Evolutionary conservation across 2,888 invertebrate genomes (phyloP).

Genomic region (Chymomyza caudatula): DNA sequence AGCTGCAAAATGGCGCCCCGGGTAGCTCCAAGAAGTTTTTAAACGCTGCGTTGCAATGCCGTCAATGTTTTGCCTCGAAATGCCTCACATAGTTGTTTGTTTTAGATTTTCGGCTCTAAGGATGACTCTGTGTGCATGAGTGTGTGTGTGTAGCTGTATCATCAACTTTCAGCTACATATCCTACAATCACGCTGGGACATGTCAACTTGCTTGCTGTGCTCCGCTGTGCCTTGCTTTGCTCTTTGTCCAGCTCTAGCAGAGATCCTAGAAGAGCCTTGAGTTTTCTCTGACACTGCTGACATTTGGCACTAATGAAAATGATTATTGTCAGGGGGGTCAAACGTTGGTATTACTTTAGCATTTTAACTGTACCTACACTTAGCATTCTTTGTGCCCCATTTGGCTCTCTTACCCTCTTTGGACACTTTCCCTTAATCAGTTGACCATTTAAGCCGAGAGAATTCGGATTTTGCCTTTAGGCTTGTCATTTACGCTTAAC

Average conservation of each 20-base stretch:
- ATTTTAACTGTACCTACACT: constrained; percentile 3
- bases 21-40: constrained; percentile 33
- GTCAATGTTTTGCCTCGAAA: constrained; percentile 57
- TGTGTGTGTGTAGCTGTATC: constrained; percentile 25
- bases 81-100: constrained; percentile 49
- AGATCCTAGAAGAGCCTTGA: not conserved
- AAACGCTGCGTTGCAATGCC: constrained; percentile 1
- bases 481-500: constrained; percentile 27
- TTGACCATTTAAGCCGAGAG: not conserved
- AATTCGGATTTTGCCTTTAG: not conserved
- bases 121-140: not conserved
- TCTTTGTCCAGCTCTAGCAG: not conserved
- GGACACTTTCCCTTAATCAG: not conserved
- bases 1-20: constrained; percentile 57
- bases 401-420: not conserved
- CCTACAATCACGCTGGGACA: constrained; percentile 27
- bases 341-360: constrained; percentile 13
- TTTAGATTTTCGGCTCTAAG: constrained; percentile 49
- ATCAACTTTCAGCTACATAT: constrained; percentile 62
- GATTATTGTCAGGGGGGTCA: constrained; percentile 63
- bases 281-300: constrained; percentile 53
- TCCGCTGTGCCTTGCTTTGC: constrained; percentile 32
- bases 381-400: not conserved
- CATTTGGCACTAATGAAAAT: constrained; percentile 60
- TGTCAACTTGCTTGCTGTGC: constrained; percentile 5